Conservation (phyloP, 2,113 vertebrate species). For the Rhombomys opimus region DNA sequence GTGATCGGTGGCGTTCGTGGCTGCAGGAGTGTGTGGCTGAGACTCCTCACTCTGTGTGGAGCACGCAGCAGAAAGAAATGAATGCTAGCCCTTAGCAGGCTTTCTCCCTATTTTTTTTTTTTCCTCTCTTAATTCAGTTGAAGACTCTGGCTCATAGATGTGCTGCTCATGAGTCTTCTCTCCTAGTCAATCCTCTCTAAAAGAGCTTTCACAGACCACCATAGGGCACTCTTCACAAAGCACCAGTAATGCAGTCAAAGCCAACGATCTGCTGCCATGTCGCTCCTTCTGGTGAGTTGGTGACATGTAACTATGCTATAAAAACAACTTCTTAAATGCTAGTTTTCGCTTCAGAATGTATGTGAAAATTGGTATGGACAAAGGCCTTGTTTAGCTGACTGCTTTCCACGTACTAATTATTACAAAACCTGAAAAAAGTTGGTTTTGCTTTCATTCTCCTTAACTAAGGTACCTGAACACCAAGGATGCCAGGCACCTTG, state of each 20-base stretch:
- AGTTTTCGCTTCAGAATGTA: neutral
- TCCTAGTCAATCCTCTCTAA: neutral
- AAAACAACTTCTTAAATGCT: constrained; percentile 30
- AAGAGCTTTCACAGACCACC: neutral
- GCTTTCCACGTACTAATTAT: neutral
- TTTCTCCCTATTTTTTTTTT: neutral
- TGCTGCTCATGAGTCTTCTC: neutral
- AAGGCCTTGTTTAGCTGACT: neutral
- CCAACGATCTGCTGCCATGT: too few species aligned
- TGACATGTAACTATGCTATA: neutral
- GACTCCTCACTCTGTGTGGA: neutral
- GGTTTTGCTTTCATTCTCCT: neutral
- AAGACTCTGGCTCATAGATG: neutral
- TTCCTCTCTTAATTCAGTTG: neutral
- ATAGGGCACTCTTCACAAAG: neutral
- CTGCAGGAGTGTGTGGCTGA: neutral
- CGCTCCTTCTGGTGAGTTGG: neutral
- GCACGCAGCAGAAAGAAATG: neutral
- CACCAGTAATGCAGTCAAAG: neutral
- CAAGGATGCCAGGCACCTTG: neutral
- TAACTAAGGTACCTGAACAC: neutral
- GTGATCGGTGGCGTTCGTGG: neutral
- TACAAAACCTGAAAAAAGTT: neutral
- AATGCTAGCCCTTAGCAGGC: neutral
- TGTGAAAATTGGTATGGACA: constrained; percentile 31